Evolutionary conservation across 2,113 vertebrate species (phyloP).

Genomic region (Xiphophorus hellerii): DNA sequence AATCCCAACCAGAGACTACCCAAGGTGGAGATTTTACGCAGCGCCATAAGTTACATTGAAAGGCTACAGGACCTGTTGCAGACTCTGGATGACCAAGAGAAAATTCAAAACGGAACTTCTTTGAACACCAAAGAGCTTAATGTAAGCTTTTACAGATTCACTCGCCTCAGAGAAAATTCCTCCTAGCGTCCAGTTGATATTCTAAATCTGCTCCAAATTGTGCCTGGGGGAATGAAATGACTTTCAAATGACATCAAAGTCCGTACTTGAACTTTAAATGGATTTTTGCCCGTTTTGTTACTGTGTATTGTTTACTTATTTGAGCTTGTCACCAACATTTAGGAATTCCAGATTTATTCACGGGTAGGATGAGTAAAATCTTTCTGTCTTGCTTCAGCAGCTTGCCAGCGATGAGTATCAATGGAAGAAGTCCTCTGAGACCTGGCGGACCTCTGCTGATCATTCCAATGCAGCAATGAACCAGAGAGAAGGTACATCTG

Average conservation of each 20-base stretch:
- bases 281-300: not conserved
- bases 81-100: slow-evolving; percentile 90
- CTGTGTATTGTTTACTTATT: no score
- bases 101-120: slow-evolving; percentile 79
- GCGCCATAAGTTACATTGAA: slow-evolving; percentile 97
- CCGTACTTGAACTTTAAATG: not conserved
- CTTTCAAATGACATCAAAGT: not conserved
- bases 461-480: slow-evolving; percentile 86
- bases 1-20: slow-evolving; percentile 97
- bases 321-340: not conserved
- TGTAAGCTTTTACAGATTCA: slow-evolving; percentile 79
- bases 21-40: slow-evolving; percentile 97
- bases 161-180: slow-evolving; percentile 2
- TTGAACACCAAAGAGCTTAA: slow-evolving; percentile 81
- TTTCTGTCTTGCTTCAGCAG: slow-evolving; percentile 67
- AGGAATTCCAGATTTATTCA: not conserved
- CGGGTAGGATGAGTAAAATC: not conserved
- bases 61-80: slow-evolving; percentile 93
- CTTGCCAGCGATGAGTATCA: slow-evolving; percentile 81
- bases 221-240: not conserved
- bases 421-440: slow-evolving; percentile 85
- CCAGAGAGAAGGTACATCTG: slow-evolving; percentile 85
- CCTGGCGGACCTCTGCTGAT: slow-evolving; percentile 86
- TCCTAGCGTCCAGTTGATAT: not conserved
- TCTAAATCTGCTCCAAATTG: not conserved